phyloP scores from a whole-genome alignment of 1,140 invertebrate species.

The Globodera rostochiensis region DNA sequence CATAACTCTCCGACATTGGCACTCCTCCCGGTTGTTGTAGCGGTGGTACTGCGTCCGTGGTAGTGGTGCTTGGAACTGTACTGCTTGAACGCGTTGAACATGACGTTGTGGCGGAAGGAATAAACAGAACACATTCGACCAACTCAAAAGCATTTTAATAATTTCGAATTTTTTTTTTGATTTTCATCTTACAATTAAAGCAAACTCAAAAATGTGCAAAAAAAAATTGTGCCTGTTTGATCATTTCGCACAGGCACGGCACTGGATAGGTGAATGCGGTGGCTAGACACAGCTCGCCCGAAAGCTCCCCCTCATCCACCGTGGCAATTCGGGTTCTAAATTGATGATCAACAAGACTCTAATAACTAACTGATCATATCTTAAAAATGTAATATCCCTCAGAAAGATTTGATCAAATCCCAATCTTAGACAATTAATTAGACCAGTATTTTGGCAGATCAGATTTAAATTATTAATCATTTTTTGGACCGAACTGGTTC shows the following conservation, averaged over 20 bases:
- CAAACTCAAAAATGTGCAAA: no score
- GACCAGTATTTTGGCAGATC: no score
- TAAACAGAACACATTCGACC: constrained; percentile 34
- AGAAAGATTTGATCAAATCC: no score
- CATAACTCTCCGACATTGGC: not conserved
- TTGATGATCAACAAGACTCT: no score
- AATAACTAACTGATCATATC: no score
- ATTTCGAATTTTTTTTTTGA: no score
- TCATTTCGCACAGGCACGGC: constrained; percentile 39
- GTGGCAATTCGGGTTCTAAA: constrained; percentile 22
- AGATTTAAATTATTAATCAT: not conserved
- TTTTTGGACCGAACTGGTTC: constrained; percentile 19
- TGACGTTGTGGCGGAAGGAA: not conserved
- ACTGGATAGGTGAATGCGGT: constrained; percentile 46
- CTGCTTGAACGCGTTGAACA: not conserved
- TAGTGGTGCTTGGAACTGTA: constrained; percentile 9
- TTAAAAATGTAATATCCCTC: no score
- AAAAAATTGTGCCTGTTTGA: constrained; percentile 20
- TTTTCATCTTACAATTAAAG: no score
- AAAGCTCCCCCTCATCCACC: constrained; percentile 43
- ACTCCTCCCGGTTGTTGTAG: not conserved
- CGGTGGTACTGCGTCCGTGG: not conserved
- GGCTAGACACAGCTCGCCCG: constrained; percentile 43
- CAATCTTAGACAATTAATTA: no score
- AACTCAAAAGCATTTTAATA: constrained; percentile 1